phyloP scores from a whole-genome alignment of 2,888 invertebrate genomes.

The Tenthredo mesomela region DNA sequence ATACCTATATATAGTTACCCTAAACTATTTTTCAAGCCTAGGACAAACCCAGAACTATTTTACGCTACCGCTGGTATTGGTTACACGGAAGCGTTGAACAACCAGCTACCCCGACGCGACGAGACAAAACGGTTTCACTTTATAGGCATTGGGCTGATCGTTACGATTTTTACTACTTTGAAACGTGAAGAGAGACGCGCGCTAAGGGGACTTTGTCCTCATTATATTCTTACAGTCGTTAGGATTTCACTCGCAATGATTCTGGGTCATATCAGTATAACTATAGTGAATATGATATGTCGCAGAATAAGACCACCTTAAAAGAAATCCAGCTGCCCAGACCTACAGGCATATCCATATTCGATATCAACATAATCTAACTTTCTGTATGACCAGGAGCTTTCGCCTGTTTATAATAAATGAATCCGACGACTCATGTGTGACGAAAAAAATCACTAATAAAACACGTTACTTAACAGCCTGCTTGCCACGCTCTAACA shows the following conservation, averaged over 20 bases:
- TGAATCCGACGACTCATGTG: neutral
- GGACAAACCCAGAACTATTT: neutral
- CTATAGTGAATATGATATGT: constrained; percentile 17
- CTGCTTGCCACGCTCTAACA: neutral
- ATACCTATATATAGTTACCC: neutral
- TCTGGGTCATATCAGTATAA: neutral
- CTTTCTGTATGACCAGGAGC: neutral
- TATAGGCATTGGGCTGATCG: neutral
- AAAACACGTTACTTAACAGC: no score
- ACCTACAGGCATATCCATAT: neutral
- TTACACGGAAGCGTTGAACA: neutral
- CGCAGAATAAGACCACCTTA: constrained; percentile 7
- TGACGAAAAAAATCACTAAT: neutral
- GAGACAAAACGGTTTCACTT: constrained; percentile 2
- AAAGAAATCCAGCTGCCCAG: neutral
- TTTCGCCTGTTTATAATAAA: neutral
- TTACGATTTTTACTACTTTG: neutral
- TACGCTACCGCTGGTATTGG: neutral
- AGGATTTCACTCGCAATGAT: neutral
- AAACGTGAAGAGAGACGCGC: neutral
- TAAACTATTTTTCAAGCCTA: neutral
- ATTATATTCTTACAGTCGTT: neutral
- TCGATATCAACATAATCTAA: neutral
- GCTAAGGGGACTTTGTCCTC: neutral
- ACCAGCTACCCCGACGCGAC: neutral